These are phyloP conservation scores for Protaetia brevitarsis DNA, from an alignment of 1,140 invertebrate species.

Conservation along the genomic window DNA sequence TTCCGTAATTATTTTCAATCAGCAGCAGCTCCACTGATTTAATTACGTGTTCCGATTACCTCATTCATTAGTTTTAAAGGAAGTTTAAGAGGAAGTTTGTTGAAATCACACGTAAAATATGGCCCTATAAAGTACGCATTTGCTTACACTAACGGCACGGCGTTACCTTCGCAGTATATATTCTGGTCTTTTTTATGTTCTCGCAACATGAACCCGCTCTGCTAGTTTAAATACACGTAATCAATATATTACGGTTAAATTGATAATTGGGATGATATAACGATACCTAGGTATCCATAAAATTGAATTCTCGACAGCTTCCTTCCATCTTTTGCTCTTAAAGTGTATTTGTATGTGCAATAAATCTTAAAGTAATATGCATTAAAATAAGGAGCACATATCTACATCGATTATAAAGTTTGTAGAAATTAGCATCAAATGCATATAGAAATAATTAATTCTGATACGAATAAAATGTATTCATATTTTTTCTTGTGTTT, in stretches of 20 bases:
- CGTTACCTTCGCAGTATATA: not conserved
- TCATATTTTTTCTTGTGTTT: too few species aligned
- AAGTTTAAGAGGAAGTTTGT: slow-evolving; percentile 7
- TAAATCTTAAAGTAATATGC: too few species aligned
- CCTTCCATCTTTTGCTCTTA: too few species aligned
- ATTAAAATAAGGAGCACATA: too few species aligned
- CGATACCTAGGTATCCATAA: too few species aligned
- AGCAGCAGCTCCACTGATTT: not conserved
- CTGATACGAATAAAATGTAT: too few species aligned
- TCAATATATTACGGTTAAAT: slow-evolving; percentile 4
- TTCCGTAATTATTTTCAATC: not conserved
- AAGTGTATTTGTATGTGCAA: too few species aligned
- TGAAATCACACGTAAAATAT: slow-evolving; percentile 14
- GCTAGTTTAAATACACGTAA: not conserved
- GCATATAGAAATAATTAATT: too few species aligned
- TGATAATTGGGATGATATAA: slow-evolving; percentile 7
- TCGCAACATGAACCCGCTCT: not conserved
- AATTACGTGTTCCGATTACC: slow-evolving; percentile 13
- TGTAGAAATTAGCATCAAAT: too few species aligned
- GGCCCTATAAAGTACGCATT: not conserved
- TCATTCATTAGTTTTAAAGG: not conserved
- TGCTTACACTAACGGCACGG: not conserved
- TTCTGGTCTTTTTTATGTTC: not conserved
- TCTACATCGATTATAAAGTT: too few species aligned
- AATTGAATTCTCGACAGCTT: too few species aligned